Evolutionary conservation across 2,797 vertebrate genomes (phyloP).

Genomic region (Melanotaenia boesemani): DNA sequence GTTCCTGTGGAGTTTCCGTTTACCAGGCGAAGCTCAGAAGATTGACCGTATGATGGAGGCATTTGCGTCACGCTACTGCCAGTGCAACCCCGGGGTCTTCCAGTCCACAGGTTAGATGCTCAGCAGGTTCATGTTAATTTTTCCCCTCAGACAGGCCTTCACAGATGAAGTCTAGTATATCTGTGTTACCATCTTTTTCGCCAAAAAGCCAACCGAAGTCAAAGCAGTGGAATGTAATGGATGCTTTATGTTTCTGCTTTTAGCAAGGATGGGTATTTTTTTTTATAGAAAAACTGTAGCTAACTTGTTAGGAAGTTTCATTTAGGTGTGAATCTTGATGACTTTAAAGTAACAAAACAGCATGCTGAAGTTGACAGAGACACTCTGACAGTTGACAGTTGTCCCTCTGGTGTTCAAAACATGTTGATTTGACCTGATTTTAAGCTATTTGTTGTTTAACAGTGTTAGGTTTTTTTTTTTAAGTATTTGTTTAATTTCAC

Average conservation of each 20-base stretch:
- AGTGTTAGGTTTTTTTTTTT: neutral
- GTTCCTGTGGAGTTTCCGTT: conserved; percentile 97
- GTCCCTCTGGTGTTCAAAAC: too few relatives aligned
- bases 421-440: too few relatives aligned
- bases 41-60: conserved; percentile 99
- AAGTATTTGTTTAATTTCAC: neutral
- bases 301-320: too few relatives aligned
- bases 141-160: neutral
- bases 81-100: conserved; percentile 97
- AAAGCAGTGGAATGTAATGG: neutral
- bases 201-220: neutral
- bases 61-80: conserved; percentile 95
- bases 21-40: conserved; percentile 98
- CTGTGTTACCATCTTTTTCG: neutral
- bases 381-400: too few relatives aligned
- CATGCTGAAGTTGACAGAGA: too few relatives aligned
- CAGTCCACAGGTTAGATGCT: conserved; percentile 92
- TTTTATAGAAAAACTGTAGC: neutral
- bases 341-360: too few relatives aligned
- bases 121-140: neutral
- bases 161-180: neutral
- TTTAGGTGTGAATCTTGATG: too few relatives aligned
- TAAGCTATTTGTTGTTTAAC: too few relatives aligned
- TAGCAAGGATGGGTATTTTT: too few relatives aligned
- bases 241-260: too few relatives aligned